Base-by-base conservation (phyloP, 1,140 invertebrate genomes). In the Neodiprion lecontei region DNA sequence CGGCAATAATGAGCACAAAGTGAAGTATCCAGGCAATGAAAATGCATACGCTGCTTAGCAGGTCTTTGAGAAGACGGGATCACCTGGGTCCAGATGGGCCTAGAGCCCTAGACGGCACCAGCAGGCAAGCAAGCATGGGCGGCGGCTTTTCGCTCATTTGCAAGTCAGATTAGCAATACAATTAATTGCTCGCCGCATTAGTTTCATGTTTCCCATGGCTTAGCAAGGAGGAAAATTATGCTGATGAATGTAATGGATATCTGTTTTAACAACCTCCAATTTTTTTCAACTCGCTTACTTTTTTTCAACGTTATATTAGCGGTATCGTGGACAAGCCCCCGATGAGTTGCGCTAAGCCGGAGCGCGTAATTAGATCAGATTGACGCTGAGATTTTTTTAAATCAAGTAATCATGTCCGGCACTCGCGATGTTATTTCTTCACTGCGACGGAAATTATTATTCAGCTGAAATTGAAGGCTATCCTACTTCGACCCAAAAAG, bases 181-280 rank as follows among this genome's bases (percentile, higher is more conserved):
- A 61, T 61, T 61, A 61, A 61, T 61, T 61, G 53, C 53, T 61
- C n/a, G 53, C 53, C 53, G 53, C 53, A 61, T 61, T 61, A 61
- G 53, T 61, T 61, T 61, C 53, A 61, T 61, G 53, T 61, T 61
- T 61, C 53, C 53, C 53, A 61, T 61, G 53, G 53, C 9, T 61
- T 61, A 61, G 53, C 53, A 61, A 9, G 53, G n/a, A 61, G 53
- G 11, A 12, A 61, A 61, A 61, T 61, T 61, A 61, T 61, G 53
- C 53, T 61, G 53, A 61, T 61, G 53, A 17, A 61, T 61, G 53
- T 61, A 61, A 61, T 61, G 53, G 53, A 61, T 61, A 61, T 61
- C 53, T 61, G 9, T 61, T 61, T 61, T 61, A 61, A 61, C 11
- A 12, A 5, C n/a, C 53, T 61, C n/a, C n/a, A 61, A 5, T 61